Conservation (phyloP, 2,888 invertebrate species). For the Agriopis marginaria region DNA sequence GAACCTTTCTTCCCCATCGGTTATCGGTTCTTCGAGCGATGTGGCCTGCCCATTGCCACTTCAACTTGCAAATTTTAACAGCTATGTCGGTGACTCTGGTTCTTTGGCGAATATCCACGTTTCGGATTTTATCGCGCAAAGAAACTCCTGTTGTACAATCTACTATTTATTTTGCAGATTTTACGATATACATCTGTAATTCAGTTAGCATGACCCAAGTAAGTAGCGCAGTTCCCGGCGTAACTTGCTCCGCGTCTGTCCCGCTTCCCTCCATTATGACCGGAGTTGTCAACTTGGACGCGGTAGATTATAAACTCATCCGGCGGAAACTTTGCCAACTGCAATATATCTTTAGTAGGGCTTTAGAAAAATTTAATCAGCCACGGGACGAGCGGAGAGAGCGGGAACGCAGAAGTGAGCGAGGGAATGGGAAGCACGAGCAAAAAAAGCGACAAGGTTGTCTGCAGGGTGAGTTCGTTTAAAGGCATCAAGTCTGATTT, state of each 20-base stretch:
- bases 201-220: constrained; percentile 18
- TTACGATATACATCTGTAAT: constrained; percentile 4
- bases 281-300: constrained; percentile 27
- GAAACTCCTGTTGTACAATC: too few species aligned
- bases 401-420: neutral
- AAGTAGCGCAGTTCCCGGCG: constrained; percentile 2
- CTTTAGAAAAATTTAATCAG: constrained; percentile 32
- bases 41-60: too few species aligned
- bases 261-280: constrained; percentile 11
- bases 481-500: too few species aligned
- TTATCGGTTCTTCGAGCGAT: too few species aligned
- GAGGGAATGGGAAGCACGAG: neutral
- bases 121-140: too few species aligned
- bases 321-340: constrained; percentile 34
- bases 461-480: too few species aligned
- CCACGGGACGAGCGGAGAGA: constrained; percentile 5
- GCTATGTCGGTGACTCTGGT: too few species aligned
- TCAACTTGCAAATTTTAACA: too few species aligned
- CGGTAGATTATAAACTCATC: constrained; percentile 27
- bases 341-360: constrained; percentile 34
- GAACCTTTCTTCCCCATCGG: too few species aligned
- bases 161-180: neutral
- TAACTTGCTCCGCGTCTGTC: constrained; percentile 11
- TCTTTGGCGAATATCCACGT: too few species aligned
- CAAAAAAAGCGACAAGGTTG: too few species aligned